phyloP scores from a whole-genome alignment of 2,888 invertebrate genomes.

The Drosophila neutralis region DNA sequence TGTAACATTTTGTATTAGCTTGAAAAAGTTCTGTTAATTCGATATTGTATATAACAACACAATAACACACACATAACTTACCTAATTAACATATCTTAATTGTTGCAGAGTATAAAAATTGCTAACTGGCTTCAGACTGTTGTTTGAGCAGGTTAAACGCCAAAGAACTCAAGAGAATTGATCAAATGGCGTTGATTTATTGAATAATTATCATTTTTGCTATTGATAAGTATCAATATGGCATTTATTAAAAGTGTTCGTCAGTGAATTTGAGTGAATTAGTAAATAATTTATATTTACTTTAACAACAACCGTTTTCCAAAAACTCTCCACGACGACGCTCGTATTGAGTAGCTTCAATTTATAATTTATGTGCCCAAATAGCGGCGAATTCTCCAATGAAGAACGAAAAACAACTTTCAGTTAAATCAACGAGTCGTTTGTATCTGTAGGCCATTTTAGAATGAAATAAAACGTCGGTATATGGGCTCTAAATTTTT shows the following conservation, averaged over 20 bases:
- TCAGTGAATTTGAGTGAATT: not conserved
- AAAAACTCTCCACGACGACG: not conserved
- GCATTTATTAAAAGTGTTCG: not conserved
- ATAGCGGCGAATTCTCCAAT: not conserved
- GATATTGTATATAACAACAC: not conserved
- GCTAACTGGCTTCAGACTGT: not conserved
- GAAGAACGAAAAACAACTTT: not conserved
- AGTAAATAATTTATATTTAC: not conserved
- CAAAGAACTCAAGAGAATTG: slow-evolving; percentile 23
- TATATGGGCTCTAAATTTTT: not conserved
- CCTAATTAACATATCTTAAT: not conserved
- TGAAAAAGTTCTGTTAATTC: not conserved
- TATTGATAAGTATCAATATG: not conserved
- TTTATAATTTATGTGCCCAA: not conserved
- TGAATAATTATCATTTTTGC: slow-evolving; percentile 4
- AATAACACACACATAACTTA: not conserved
- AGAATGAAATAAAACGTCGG: not conserved
- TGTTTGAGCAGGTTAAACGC: slow-evolving; percentile 52
- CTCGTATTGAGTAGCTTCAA: too few species aligned
- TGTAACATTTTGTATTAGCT: not conserved
- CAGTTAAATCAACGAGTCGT: not conserved
- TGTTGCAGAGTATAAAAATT: not conserved
- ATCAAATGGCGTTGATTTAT: slow-evolving; percentile 9
- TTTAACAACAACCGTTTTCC: not conserved
- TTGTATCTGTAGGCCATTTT: not conserved